Evolutionary conservation across 2,888 invertebrate species (phyloP), one percentile per base, ranked within the genome.

Genomic region (Nephrotoma guestfalica): DNA sequence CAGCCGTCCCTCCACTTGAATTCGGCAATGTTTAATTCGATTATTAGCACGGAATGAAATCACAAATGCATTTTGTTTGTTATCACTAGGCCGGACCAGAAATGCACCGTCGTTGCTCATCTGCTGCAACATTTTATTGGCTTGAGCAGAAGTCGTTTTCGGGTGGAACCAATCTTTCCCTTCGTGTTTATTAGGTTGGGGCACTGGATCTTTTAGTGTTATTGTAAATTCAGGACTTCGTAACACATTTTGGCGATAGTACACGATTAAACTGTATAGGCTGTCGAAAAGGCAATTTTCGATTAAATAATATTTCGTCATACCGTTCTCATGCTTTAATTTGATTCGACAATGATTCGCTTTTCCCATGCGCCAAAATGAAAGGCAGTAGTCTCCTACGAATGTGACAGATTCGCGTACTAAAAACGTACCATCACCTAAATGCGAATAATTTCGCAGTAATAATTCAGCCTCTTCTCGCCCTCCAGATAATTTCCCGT

Each of bases 341-440:
- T 96, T 96, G 87, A 98, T 98, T 85, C 98, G 91, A 90, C 98
- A 98, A 90, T 98, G 98, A 91, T 97, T 97, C 0, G 97, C 97
- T 89, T 95, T 95, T 83, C 96, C 96, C 89, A 96, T 95, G 13
- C 98, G 93, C 98, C 97, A 97, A 92, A 99, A 98, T 0, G 98
- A 98, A 41, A 99, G 92, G 88, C 98, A 97, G 90, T 98, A 98
- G 91, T 98, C 98, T 0, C 98, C 98, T 0, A 98, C 97, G 91
- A 98, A 98, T 0, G 98, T 98, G 41, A 97, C 97, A 90, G 98
- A 98, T 89, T 97, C 97, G 43, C 98, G 93, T 0, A 99, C 98
- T 42, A 98, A 93, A 90, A 98, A 98, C 0, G 97, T 97, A 0
- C 98, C 98, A 90, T 98, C 97, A 0, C 97, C 97, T 4, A 97